Evolutionary conservation across 2,797 vertebrate genomes (phyloP).

Genomic region (Falco concolor): DNA sequence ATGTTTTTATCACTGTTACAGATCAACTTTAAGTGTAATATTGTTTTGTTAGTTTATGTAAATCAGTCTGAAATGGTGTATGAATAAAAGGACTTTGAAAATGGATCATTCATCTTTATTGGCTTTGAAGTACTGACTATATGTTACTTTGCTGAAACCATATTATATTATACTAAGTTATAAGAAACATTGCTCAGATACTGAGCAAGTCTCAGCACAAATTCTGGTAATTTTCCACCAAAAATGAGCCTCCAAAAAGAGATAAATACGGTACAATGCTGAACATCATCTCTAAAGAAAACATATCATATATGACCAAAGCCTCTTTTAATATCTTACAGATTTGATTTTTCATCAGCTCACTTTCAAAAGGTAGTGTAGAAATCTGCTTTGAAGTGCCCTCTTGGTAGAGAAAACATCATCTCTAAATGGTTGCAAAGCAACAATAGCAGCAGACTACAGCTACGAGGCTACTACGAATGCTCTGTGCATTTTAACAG

Average conservation of each 20-base stretch:
- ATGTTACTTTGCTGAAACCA: not conserved
- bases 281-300: not conserved
- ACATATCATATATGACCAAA: not conserved
- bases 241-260: not conserved
- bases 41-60: constrained; percentile 57
- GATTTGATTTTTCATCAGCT: constrained; percentile 7
- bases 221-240: constrained; percentile 30
- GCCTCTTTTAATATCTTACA: not conserved
- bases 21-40: constrained; percentile 48
- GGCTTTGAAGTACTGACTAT: not conserved
- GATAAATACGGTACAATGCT: not conserved
- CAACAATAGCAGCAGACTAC: not conserved
- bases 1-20: constrained; percentile 40
- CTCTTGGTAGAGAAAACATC: not conserved
- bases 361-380: not conserved
- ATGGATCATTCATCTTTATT: not conserved
- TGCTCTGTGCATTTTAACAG: constrained; percentile 19
- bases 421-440: not conserved
- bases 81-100: constrained; percentile 31
- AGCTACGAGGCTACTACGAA: not conserved
- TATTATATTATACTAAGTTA: not conserved
- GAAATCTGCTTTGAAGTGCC: not conserved
- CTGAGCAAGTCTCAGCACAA: not conserved
- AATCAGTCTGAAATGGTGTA: constrained; percentile 20
- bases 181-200: not conserved